These are phyloP conservation scores for Megaleporinus macrocephalus DNA, from an alignment of 2,113 vertebrate species.

Conservation along the genomic window DNA sequence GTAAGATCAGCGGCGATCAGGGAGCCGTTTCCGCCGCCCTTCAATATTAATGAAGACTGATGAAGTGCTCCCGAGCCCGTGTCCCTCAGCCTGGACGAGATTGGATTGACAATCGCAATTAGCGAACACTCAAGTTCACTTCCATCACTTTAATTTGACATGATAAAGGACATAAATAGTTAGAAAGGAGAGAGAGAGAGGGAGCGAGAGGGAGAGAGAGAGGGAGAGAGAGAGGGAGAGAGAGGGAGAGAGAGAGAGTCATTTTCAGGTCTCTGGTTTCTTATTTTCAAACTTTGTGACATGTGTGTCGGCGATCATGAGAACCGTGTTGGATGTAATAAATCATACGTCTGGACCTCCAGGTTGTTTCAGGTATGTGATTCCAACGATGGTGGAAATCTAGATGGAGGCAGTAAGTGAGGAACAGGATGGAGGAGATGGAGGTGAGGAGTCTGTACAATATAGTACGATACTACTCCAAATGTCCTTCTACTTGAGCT, in stretches of 20 bases:
- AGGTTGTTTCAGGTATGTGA: too few species aligned
- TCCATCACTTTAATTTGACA: slow-evolving; percentile 83
- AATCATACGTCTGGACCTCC: too few species aligned
- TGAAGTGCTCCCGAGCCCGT: slow-evolving; percentile 77
- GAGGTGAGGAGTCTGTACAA: too few species aligned
- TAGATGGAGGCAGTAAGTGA: too few species aligned
- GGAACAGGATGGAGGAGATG: too few species aligned
- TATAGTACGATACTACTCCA: too few species aligned
- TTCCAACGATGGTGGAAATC: too few species aligned
- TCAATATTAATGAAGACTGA: slow-evolving; percentile 85
- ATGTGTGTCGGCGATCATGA: too few species aligned
- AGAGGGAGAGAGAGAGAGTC: slow-evolving; percentile 20
- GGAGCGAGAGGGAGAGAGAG: slow-evolving; percentile 26
- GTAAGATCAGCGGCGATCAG: slow-evolving; percentile 71
- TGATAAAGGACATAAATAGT: slow-evolving; percentile 69
- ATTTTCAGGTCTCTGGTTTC: too few species aligned
- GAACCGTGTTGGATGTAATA: too few species aligned
- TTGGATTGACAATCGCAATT: slow-evolving; percentile 85
- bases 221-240: slow-evolving; percentile 24
- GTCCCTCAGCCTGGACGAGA: slow-evolving; percentile 75
- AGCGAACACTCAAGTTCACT: slow-evolving; percentile 80
- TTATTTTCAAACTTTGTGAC: too few species aligned
- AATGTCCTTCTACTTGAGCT: too few species aligned
- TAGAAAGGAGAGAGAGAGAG: slow-evolving; percentile 21
- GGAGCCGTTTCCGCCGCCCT: slow-evolving; percentile 64